Evolutionary conservation across 2,888 invertebrate genomes (phyloP).

Genomic region (Oscheius sp.): DNA sequence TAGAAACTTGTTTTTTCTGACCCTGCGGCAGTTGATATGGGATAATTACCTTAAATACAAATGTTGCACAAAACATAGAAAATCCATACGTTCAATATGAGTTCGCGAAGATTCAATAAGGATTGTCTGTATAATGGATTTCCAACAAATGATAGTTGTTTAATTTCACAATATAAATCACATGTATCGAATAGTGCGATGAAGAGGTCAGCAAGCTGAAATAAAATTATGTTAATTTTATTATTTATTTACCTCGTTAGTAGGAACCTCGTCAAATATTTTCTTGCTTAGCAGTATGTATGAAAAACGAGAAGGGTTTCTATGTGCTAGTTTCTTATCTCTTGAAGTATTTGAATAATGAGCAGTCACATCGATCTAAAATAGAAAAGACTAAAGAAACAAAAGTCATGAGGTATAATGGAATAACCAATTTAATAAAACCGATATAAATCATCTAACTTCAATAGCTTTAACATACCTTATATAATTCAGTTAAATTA

Average conservation of each 20-base stretch:
- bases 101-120: neutral
- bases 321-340: neutral
- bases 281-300: neutral
- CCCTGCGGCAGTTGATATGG: constrained; percentile 19
- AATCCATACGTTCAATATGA: neutral
- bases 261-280: constrained; percentile 8
- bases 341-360: neutral
- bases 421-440: too few species aligned
- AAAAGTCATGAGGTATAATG: neutral
- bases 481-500: constrained; percentile 4
- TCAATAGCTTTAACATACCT: too few species aligned
- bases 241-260: neutral
- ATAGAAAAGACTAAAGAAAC: neutral
- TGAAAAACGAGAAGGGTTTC: neutral
- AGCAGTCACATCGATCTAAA: constrained; percentile 5
- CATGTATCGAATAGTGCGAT: constrained; percentile 12
- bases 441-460: too few species aligned
- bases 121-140: neutral
- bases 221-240: neutral
- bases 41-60: constrained; percentile 8
- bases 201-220: constrained; percentile 7
- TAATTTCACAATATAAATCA: neutral
- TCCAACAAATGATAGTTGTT: neutral
- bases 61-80: neutral
- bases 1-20: neutral